Percentiles rank a stretch among this genome's conserved stretches.
Evolutionary conservation across 2,113 vertebrate species (phyloP).

Genomic region (Pterocles burchelli): DNA sequence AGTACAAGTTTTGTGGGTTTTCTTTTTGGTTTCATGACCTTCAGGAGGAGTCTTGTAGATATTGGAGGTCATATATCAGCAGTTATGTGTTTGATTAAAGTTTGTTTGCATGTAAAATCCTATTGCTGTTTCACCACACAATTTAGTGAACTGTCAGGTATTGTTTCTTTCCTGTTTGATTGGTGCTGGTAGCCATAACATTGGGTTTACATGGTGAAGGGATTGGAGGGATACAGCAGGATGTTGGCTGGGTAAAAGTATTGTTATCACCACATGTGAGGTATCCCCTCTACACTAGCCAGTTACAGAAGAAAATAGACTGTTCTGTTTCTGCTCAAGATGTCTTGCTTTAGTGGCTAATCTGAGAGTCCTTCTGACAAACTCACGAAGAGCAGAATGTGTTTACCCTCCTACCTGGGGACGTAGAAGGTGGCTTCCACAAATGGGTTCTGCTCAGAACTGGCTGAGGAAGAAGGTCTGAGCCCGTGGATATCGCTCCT

Average conservation of each 20-base stretch:
- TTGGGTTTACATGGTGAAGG: neutral
- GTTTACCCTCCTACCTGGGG: neutral
- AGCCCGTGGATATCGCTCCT: neutral
- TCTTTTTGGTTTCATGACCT: neutral
- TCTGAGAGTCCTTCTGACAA: neutral
- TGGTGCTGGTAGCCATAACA: neutral
- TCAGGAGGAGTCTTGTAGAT: neutral
- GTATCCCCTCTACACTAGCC: neutral
- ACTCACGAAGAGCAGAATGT: accelerated
- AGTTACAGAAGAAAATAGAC: neutral
- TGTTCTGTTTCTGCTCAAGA: neutral
- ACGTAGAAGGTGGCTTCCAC: neutral
- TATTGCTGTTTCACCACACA: neutral
- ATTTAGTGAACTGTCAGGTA: neutral
- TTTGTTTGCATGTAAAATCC: neutral
- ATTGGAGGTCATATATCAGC: neutral
- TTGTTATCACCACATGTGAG: neutral
- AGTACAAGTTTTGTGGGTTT: neutral
- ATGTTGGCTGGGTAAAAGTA: neutral
- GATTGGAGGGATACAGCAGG: neutral
- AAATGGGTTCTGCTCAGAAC: neutral
- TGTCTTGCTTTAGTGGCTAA: neutral
- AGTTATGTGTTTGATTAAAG: neutral
- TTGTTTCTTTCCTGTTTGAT: neutral
- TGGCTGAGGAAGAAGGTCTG: neutral